Base-by-base conservation (phyloP, 2,888 invertebrate genomes). In the Dusona sp. region DNA sequence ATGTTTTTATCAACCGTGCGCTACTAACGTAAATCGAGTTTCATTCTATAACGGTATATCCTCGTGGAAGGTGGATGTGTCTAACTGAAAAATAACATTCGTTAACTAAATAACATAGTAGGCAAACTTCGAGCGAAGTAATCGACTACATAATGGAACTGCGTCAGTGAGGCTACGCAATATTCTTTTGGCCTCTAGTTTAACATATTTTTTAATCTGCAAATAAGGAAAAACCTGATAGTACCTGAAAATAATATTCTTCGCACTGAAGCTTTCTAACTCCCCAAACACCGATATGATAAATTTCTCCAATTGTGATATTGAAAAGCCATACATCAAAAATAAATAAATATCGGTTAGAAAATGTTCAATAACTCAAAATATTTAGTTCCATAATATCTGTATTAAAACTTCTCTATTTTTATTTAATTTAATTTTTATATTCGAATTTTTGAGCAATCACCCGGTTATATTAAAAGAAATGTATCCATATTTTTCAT, bases 171-270 rank as follows among this genome's bases (percentile, higher is more conserved):
- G 1, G 13, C 13, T 13, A 3, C 13, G 22, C 9, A 22, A 0
- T 1, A 22, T 54, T 57, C 2, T 57, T 25, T 13, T 0, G 25
- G 25, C 13, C 13, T 25, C 4, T 13, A 25, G 11, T 25, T 25
- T 11, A 25, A 57, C 57, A 25, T 9, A 57, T 25, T 57, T 25
- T 57, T 25, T 6, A 25, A 57, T 57, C 25, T 4, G 13, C 25
- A 25, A 57, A 57, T 57, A 57, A 25, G 57, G 25, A 57, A 25
- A 57, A 57, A 57, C n/a, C n/a, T n/a, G n/a, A n/a, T n/a, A n/a
- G 45, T 25, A 25, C 11, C 22, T 22, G 3, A 54, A 54, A 0
- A 9, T 13, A 25, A 13, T 3, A 25, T 25, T 57, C 3, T 25
- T 13, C 2, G n/a, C n/a, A 4, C 25, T 25, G 57, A 9, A 25